phyloP scores from a whole-genome alignment of 2,113 vertebrate species.

The Macquaria ambigua region DNA sequence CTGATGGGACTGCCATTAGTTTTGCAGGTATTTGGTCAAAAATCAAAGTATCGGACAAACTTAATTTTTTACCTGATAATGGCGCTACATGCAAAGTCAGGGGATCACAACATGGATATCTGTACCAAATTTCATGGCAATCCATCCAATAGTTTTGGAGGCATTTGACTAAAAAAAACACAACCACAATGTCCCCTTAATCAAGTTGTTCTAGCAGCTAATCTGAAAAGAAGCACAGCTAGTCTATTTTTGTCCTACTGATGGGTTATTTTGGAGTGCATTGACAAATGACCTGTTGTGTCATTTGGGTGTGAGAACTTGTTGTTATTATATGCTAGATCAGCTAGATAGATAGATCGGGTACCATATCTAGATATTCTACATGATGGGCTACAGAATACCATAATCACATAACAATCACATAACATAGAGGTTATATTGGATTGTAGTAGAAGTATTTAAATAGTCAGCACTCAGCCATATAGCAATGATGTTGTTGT shows the following conservation, averaged over 20 bases:
- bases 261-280: too few species aligned
- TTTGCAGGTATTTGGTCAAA: not conserved
- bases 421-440: constrained; percentile 14
- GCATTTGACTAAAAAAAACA: not conserved
- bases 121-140: not conserved
- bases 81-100: not conserved
- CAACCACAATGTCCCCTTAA: not conserved
- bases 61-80: not conserved
- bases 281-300: not conserved
- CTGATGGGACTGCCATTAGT: not conserved
- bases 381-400: not conserved
- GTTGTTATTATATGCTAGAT: not conserved
- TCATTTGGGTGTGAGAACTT: not conserved
- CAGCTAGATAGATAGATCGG: not conserved
- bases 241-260: not conserved
- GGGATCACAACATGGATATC: too few species aligned
- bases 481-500: not conserved
- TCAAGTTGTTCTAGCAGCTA: not conserved
- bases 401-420: not conserved
- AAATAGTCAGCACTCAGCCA: constrained; percentile 1
- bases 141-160: not conserved
- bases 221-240: not conserved
- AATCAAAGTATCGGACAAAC: not conserved
- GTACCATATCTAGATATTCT: not conserved
- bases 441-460: not conserved